Percentiles rank a stretch among this genome's conserved stretches.
Evolutionary conservation across 2,113 vertebrate genomes (phyloP).

Genomic region (Aix galericulata): DNA sequence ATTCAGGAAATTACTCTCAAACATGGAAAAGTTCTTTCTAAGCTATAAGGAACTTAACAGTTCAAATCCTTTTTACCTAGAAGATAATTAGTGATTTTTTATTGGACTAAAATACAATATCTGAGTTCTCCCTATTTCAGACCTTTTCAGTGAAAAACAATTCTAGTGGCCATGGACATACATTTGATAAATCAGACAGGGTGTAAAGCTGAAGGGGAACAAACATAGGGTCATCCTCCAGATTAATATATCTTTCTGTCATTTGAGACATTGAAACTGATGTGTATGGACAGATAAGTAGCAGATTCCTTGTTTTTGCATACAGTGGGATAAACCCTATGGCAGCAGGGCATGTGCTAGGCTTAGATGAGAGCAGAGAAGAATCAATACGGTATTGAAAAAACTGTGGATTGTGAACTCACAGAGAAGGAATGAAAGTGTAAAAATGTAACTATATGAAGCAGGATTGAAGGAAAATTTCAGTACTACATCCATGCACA

Average conservation of each 20-base stretch:
- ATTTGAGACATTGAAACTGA: neutral
- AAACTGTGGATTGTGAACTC: neutral
- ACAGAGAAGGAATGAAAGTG: neutral
- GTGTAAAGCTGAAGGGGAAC: neutral
- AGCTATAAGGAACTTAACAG: no score
- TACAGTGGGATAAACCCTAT: neutral
- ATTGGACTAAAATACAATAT: neutral
- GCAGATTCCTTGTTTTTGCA: neutral
- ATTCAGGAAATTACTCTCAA: neutral
- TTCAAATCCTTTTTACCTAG: neutral
- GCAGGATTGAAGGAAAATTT: neutral
- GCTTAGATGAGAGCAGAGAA: neutral
- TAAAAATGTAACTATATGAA: neutral
- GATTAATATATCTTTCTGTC: neutral
- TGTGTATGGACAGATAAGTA: accelerated
- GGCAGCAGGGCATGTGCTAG: neutral
- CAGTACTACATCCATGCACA: neutral
- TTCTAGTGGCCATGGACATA: neutral
- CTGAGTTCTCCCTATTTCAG: neutral
- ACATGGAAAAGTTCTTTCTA: neutral
- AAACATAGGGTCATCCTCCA: neutral
- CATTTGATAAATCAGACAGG: neutral
- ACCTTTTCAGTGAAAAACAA: neutral
- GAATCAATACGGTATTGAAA: neutral
- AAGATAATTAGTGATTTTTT: neutral